Conservation (phyloP, 2,888 invertebrate genomes). For the Lymantria dispar region DNA sequence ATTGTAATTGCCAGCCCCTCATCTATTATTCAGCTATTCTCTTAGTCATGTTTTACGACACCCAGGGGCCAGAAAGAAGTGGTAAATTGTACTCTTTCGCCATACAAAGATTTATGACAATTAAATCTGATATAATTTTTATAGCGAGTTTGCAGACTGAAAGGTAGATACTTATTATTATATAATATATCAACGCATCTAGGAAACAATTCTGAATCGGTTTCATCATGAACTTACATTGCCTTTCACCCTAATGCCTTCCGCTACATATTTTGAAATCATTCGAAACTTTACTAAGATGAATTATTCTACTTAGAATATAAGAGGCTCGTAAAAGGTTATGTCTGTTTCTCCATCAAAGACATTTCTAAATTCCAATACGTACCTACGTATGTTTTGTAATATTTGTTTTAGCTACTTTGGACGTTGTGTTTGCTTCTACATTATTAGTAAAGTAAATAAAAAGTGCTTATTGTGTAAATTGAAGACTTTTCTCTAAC, state of each 20-base stretch:
- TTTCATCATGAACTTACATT: not conserved
- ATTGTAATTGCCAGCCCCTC: too few species aligned
- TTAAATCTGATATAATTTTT: too few species aligned
- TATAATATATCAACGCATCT: too few species aligned
- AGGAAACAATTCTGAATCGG: not conserved
- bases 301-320: not conserved
- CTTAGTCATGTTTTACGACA: too few species aligned
- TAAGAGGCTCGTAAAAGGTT: not conserved
- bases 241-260: conserved; percentile 4
- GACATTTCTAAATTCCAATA: not conserved
- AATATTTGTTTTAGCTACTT: conserved; percentile 5
- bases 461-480: conserved; percentile 19
- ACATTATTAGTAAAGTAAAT: conserved; percentile 18
- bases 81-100: too few species aligned
- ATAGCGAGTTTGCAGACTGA: too few species aligned
- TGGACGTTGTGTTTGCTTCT: conserved; percentile 1
- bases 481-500: conserved; percentile 6
- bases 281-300: not conserved
- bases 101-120: too few species aligned
- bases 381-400: not conserved
- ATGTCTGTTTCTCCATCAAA: not conserved
- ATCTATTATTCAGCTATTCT: too few species aligned
- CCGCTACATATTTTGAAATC: conserved; percentile 3
- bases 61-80: too few species aligned
- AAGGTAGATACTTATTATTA: too few species aligned